These are phyloP conservation scores for Sphaerophoria taeniata DNA, from an alignment of 2,888 invertebrate genomes.

Conservation along the genomic window DNA sequence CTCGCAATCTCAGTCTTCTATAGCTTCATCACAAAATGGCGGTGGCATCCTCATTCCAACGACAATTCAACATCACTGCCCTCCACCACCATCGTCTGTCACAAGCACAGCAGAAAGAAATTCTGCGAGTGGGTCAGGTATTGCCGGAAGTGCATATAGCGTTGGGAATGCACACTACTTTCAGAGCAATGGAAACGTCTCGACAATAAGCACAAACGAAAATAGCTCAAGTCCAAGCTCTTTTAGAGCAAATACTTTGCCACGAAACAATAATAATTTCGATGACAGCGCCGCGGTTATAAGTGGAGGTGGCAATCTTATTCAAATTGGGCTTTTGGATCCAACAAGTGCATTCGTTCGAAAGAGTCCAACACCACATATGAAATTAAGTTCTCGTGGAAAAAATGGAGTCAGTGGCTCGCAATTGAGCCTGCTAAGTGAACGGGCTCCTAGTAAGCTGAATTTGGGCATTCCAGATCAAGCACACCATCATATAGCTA, in stretches of 20 bases:
- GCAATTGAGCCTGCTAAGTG: conserved; percentile 82
- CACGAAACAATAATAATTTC: conserved; percentile 85
- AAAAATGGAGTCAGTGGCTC: conserved; percentile 79
- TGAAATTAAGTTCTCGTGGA: conserved; percentile 80
- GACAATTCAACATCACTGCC: conserved; percentile 79
- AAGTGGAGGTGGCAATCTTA: conserved; percentile 84
- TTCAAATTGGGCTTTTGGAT: conserved; percentile 86
- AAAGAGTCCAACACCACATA: conserved; percentile 82
- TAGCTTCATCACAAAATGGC: conserved; percentile 80
- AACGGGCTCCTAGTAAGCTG: conserved; percentile 81
- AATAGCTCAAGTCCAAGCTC: conserved; percentile 76
- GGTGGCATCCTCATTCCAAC: conserved; percentile 78
- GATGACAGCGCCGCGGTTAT: conserved; percentile 77
- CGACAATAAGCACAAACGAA: conserved; percentile 76
- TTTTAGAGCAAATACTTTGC: conserved; percentile 87
- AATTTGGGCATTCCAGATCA: conserved; percentile 81
- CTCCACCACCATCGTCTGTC: conserved; percentile 80
- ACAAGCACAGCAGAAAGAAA: conserved; percentile 79
- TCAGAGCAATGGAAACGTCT: conserved; percentile 79
- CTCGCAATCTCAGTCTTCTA: conserved; percentile 82
- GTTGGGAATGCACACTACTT: conserved; percentile 74
- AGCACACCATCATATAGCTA: conserved; percentile 75
- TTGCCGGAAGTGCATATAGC: conserved; percentile 49
- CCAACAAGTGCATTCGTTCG: conserved; percentile 84
- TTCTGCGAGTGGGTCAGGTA: conserved; percentile 31